Evolutionary conservation across 2,113 vertebrate species (phyloP).

Genomic region (Notothenia coriiceps): DNA sequence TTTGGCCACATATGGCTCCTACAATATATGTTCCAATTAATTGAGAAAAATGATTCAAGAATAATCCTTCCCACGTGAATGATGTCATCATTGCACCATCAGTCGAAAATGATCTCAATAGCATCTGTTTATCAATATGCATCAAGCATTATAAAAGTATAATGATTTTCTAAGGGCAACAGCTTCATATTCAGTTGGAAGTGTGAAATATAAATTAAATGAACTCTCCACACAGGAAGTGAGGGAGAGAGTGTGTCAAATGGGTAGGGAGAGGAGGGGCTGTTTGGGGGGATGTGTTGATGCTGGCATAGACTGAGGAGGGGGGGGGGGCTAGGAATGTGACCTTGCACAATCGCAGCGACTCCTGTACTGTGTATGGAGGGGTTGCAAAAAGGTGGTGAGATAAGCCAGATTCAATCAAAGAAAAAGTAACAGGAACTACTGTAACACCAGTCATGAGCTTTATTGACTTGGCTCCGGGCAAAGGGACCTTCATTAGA

Average conservation of each 20-base stretch:
- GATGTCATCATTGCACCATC: not conserved
- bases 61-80: no score
- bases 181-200: not conserved
- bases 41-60: no score
- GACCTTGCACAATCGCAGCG: slow-evolving; percentile 68
- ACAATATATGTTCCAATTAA: no score
- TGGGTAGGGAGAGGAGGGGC: slow-evolving; percentile 28
- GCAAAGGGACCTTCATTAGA: slow-evolving; percentile 43
- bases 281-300: slow-evolving; percentile 5
- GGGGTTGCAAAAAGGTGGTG: slow-evolving; percentile 23
- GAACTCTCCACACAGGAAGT: slow-evolving; percentile 59
- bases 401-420: slow-evolving; percentile 42
- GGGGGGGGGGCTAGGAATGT: slow-evolving; percentile 71
- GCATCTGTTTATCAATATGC: not conserved
- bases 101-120: no score
- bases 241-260: slow-evolving; percentile 58
- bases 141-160: not conserved
- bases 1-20: no score
- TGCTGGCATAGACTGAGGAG: slow-evolving; percentile 6
- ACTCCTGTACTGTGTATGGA: slow-evolving; percentile 48
- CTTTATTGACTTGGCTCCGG: slow-evolving; percentile 49
- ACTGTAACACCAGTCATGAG: slow-evolving; percentile 39
- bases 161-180: not conserved
- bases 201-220: slow-evolving; percentile 54
- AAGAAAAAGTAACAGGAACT: slow-evolving; percentile 43